Evolutionary conservation across 2,113 vertebrate genomes (phyloP), one percentile per base, ranked within the genome.

Genomic region (Myxocyprinus asiaticus): DNA sequence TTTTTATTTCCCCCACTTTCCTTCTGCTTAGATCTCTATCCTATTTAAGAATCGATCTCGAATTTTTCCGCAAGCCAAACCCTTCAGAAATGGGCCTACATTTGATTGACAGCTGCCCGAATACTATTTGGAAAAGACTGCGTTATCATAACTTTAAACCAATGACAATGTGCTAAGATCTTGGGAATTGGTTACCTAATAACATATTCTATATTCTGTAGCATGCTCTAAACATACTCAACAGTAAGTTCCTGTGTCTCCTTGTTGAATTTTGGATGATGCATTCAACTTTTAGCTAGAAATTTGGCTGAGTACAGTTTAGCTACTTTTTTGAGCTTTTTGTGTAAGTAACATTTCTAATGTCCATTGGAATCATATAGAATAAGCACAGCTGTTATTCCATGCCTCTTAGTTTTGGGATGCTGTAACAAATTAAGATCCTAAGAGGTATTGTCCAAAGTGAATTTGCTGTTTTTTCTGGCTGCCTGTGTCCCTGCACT

Each of bases 371-470:
- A 12, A 10, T 56, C 51, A 9, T 7, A 8, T 64, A 59, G 14
- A 51, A 17, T 59, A 14, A 67, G 59, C 6, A 71, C n/a, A 14
- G 1, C 44, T 44, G 17, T 2, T 50, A 33, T 71, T 67, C 43
- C 58, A 22, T 47, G 43, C 9, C 14, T 58, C 55, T 7, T 59
- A 47, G 15, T 6, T 62, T 5, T 62, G 7, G 9, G 67, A 73
- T 73, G 43, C 69, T 73, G 69, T 50, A 67, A 10, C 68, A 56
- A 10, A 44, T 17, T 45, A n/a, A 80, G 58, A 53, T 33, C 44
- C 73, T 67, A 75, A 50, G 76, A 76, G 82, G 81, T 82, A 63
- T 78, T 42, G 33, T 56, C 17, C 69, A 64, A 63, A 79, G 45
- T 33, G 10, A 33, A 79, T 63, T 22, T 70, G 14, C 33, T 69